A percentile compares a stretch with the other conserved stretches of the same genome.
Evolutionary conservation across 2,888 invertebrate genomes (phyloP).

Genomic region (Tipula unca): DNA sequence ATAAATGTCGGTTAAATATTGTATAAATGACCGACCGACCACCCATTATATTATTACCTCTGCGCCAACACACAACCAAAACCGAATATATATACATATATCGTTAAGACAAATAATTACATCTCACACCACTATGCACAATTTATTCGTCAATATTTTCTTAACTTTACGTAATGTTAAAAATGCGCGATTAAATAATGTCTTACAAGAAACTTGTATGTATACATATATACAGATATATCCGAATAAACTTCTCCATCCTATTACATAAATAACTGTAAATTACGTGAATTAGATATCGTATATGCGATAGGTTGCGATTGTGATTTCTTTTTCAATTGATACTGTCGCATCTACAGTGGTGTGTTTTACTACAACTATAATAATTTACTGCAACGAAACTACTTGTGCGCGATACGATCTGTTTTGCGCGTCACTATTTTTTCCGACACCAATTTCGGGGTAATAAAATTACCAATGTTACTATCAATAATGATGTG

Average conservation of each 20-base stretch:
- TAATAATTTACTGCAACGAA: background rate
- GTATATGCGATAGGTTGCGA: background rate
- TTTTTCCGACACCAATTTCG: background rate
- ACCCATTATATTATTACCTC: background rate
- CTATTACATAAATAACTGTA: background rate
- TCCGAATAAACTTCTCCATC: background rate
- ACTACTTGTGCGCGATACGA: background rate
- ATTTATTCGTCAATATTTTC: background rate
- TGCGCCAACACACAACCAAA: too few species aligned
- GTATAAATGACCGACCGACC: background rate
- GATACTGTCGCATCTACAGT: background rate
- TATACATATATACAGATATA: too few species aligned
- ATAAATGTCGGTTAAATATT: background rate
- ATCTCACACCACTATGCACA: background rate
- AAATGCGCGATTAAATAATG: background rate
- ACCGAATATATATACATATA: background rate
- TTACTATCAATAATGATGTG: background rate
- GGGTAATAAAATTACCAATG: background rate
- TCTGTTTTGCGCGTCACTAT: background rate
- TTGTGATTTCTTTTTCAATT: background rate
- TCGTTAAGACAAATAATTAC: background rate
- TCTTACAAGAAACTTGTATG: too few species aligned
- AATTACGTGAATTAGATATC: background rate
- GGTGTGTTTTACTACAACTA: too few species aligned
- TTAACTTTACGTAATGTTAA: background rate